Conservation (phyloP, 2,797 vertebrate species). For the Loriculus beryllinus region DNA sequence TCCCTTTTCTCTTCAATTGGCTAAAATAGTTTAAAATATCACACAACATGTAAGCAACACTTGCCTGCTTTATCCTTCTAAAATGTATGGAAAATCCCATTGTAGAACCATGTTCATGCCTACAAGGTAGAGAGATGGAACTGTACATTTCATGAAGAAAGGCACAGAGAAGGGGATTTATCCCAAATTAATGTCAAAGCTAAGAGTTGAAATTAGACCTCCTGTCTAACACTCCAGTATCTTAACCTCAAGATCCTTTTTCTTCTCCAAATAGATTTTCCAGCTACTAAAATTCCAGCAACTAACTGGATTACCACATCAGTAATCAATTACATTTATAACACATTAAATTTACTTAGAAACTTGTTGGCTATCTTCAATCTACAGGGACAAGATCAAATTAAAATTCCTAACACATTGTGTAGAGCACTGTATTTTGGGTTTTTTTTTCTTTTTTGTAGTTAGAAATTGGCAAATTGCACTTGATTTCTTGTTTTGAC, state of each 20-base stretch:
- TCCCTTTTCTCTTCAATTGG: neutral
- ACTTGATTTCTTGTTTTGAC: conserved; percentile 56
- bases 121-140: neutral
- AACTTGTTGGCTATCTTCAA: conserved; percentile 27
- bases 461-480: conserved; percentile 17
- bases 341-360: conserved; percentile 38
- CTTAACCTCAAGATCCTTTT: neutral
- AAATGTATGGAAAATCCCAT: neutral
- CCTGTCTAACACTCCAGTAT: neutral
- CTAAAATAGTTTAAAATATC: neutral
- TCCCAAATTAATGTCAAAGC: neutral
- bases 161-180: neutral
- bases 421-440: neutral
- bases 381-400: conserved; percentile 20
- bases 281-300: conserved; percentile 24
- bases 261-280: conserved; percentile 34
- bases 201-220: neutral
- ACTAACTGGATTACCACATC: conserved; percentile 14
- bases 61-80: neutral
- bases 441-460: neutral
- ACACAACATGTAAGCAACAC: neutral
- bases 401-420: conserved; percentile 10
- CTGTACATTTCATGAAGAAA: neutral
- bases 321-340: conserved; percentile 51
- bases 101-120: neutral